Conservation (phyloP, 1,140 invertebrate genomes). For the Bicyclus anynana region DNA sequence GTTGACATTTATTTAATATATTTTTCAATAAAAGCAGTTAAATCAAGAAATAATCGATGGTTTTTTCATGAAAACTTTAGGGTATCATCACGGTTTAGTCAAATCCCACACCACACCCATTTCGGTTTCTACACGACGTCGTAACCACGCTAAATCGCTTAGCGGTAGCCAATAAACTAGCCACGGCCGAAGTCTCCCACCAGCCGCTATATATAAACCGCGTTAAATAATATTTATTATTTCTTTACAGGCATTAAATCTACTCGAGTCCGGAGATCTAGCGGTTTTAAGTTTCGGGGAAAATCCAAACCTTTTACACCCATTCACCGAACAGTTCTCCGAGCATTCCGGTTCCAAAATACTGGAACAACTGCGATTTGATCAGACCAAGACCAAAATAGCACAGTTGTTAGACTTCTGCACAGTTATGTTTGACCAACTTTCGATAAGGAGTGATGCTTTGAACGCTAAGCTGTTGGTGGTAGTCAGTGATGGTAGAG, state of each 20-base stretch:
- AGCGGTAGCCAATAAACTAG: too few species aligned
- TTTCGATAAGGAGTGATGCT: conserved; percentile 79
- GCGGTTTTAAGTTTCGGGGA: conserved; percentile 96
- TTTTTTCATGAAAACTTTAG: too few species aligned
- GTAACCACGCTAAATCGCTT: too few species aligned
- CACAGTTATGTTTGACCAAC: conserved; percentile 83
- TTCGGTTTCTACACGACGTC: too few species aligned
- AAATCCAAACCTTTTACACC: conserved; percentile 88
- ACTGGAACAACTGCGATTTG: conserved; percentile 87
- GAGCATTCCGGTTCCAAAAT: conserved; percentile 88
- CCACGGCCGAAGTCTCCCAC: too few species aligned
- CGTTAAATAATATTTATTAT: conserved; percentile 13
- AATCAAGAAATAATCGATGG: too few species aligned
- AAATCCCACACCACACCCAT: too few species aligned
- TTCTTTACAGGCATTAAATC: conserved; percentile 86
- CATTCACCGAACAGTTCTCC: conserved; percentile 90
- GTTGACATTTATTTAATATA: too few species aligned
- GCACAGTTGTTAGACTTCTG: conserved; percentile 88
- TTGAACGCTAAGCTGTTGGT: conserved; percentile 89
- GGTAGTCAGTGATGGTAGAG: conserved; percentile 96
- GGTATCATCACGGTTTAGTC: too few species aligned
- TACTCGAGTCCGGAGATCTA: conserved; percentile 96
- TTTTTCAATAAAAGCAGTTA: too few species aligned
- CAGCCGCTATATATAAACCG: too few species aligned
- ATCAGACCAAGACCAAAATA: conserved; percentile 89